Percentiles rank a stretch among this genome's conserved stretches.
phyloP scores from a whole-genome alignment of 2,113 vertebrate genomes.

The Cryptotis parvus region DNA sequence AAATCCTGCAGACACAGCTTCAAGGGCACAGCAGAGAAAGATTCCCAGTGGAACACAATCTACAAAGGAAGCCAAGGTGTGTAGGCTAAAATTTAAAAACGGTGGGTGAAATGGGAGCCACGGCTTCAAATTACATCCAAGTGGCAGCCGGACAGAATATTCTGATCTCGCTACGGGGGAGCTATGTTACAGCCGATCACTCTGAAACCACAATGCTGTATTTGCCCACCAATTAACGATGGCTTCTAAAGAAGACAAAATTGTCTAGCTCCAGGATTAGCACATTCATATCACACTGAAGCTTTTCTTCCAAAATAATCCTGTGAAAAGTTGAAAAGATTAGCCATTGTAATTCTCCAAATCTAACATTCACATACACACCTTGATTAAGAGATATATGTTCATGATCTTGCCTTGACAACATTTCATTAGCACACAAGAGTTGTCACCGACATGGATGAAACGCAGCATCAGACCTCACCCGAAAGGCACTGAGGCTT shows the following conservation, averaged over 20 bases:
- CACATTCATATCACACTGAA: constrained; percentile 7
- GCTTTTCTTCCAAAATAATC: constrained; percentile 7
- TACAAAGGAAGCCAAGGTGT: neutral
- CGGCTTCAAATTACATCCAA: constrained; percentile 43
- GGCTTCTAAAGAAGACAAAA: constrained; percentile 60
- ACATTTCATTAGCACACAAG: neutral
- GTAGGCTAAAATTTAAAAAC: constrained; percentile 30
- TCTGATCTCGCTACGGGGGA: constrained; percentile 54
- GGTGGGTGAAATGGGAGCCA: neutral
- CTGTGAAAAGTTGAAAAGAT: constrained; percentile 29
- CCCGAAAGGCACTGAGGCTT: neutral
- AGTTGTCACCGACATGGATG: neutral
- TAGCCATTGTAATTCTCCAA: constrained; percentile 24
- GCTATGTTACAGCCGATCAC: constrained; percentile 33
- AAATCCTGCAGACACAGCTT: constrained; percentile 58
- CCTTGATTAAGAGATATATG: neutral
- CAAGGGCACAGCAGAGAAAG: neutral
- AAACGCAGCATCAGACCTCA: neutral
- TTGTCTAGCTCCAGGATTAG: neutral
- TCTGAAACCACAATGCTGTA: constrained; percentile 33
- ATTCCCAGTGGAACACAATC: constrained; percentile 11
- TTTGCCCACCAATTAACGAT: constrained; percentile 58
- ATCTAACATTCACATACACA: constrained; percentile 42
- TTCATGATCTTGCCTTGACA: constrained; percentile 4
- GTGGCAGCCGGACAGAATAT: constrained; percentile 14